These are phyloP conservation scores for Psylliodes chrysocephalus DNA, from an alignment of 2,888 invertebrate species.

Conservation along the genomic window DNA sequence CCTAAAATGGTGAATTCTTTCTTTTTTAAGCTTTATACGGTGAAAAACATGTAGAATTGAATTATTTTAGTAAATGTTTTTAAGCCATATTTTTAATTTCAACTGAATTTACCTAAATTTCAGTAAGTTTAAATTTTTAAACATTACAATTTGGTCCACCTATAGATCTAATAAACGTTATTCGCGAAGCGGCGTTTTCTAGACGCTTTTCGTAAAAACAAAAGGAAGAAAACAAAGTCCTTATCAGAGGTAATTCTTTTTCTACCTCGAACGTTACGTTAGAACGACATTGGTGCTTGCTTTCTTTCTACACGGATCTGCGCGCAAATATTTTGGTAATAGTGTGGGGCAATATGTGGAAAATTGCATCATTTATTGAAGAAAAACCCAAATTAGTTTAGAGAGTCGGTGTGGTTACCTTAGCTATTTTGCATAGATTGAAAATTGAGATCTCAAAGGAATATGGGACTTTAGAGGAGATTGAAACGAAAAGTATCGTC, in stretches of 20 bases:
- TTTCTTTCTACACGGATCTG: conserved; percentile 15
- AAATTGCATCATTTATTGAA: conserved; percentile 20
- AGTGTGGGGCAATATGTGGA: conserved; percentile 18
- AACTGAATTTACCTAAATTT: too few relatives aligned
- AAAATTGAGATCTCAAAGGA: neutral
- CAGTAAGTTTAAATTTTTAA: too few relatives aligned
- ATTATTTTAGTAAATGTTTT: too few relatives aligned
- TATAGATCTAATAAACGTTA: neutral
- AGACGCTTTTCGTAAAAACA: conserved; percentile 50
- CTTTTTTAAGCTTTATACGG: too few relatives aligned
- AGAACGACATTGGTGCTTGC: conserved; percentile 13
- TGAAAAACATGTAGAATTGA: too few relatives aligned
- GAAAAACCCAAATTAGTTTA: conserved; percentile 7
- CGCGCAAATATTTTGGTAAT: conserved; percentile 17
- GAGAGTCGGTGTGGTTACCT: conserved; percentile 4
- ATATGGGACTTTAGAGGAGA: neutral
- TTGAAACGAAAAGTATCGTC: neutral
- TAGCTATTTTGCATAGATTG: conserved; percentile 10
- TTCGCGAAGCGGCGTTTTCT: neutral
- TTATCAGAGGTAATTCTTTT: conserved; percentile 42
- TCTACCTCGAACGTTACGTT: conserved; percentile 21
- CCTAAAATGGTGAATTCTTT: too few relatives aligned
- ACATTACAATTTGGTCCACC: conserved; percentile 11
- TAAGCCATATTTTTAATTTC: too few relatives aligned
- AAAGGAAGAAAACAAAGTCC: conserved; percentile 55